Percentiles rank a stretch among this genome's conserved stretches.
Conservation (phyloP, 2,888 invertebrate genomes). For the Parelbella ahira region DNA sequence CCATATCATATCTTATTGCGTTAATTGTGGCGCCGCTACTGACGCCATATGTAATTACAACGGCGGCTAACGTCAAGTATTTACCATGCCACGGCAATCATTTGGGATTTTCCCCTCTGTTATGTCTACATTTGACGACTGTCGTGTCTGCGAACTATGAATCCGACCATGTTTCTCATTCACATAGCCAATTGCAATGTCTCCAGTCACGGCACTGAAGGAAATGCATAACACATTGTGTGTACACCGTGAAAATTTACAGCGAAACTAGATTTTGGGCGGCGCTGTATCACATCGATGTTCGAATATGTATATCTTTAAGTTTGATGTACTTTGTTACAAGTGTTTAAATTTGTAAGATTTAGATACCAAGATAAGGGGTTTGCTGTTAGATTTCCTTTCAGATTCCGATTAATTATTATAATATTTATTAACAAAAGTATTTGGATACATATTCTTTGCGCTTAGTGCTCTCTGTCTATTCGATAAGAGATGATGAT, state of each 20-base stretch:
- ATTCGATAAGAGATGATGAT: too few species aligned
- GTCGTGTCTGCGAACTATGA: constrained; percentile 31
- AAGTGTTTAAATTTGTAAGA: too few species aligned
- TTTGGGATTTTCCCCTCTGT: constrained; percentile 23
- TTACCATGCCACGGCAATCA: too few species aligned
- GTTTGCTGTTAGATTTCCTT: too few species aligned
- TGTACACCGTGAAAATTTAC: constrained; percentile 23
- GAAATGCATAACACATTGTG: constrained; percentile 35
- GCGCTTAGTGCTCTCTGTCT: too few species aligned
- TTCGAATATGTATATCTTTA: too few species aligned
- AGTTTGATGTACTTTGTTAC: too few species aligned
- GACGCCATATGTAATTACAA: constrained; percentile 28
- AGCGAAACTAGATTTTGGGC: constrained; percentile 22
- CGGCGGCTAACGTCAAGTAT: too few species aligned
- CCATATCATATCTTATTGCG: constrained; percentile 37
- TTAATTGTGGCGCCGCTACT: constrained; percentile 40
- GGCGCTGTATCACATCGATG: constrained; percentile 17
- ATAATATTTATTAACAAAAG: too few species aligned
- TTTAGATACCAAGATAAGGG: too few species aligned
- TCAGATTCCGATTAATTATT: too few species aligned
- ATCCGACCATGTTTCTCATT: constrained; percentile 29
- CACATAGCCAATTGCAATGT: constrained; percentile 30
- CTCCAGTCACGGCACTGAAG: constrained; percentile 31
- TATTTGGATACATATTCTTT: too few species aligned
- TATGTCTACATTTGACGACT: constrained; percentile 23